These are phyloP conservation scores for Eumacrocentrus americanus DNA, from an alignment of 2,888 invertebrate genomes.

Conservation along the genomic window DNA sequence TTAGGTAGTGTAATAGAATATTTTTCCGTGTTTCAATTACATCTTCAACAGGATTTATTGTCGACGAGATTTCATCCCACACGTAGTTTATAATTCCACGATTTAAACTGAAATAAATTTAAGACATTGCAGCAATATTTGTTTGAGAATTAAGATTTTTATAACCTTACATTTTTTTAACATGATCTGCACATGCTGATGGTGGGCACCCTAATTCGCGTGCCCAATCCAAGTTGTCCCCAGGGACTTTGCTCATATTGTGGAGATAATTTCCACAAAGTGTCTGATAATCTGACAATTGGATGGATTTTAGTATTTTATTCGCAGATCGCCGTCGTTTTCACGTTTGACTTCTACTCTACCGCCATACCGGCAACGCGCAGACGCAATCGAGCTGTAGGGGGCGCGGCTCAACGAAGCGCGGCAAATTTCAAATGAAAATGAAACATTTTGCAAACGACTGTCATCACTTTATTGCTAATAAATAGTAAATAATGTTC, in stretches of 20 bases:
- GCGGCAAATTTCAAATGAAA: no score
- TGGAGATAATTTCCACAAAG: no score
- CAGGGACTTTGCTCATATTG: conserved; percentile 5
- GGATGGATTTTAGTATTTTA: no score
- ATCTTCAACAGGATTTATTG: conserved; percentile 38
- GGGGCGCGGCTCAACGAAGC: no score
- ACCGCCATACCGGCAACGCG: no score
- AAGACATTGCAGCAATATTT: neutral
- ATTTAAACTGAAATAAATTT: neutral
- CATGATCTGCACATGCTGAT: conserved; percentile 33
- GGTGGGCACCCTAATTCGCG: conserved; percentile 42
- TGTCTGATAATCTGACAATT: no score
- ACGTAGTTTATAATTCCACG: conserved; percentile 45
- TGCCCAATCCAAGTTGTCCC: conserved; percentile 36
- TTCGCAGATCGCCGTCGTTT: no score
- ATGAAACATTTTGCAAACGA: no score
- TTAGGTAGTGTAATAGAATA: conserved; percentile 47
- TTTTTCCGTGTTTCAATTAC: conserved; percentile 45
- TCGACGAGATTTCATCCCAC: conserved; percentile 48
- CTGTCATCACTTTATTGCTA: no score
- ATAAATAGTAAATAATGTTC: no score
- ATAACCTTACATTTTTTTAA: conserved; percentile 42
- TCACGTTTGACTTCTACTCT: no score
- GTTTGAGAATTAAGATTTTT: conserved; percentile 5
- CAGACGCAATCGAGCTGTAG: no score